phyloP scores from a whole-genome alignment of 2,888 invertebrate genomes.

The Coenonympha glycerion region DNA sequence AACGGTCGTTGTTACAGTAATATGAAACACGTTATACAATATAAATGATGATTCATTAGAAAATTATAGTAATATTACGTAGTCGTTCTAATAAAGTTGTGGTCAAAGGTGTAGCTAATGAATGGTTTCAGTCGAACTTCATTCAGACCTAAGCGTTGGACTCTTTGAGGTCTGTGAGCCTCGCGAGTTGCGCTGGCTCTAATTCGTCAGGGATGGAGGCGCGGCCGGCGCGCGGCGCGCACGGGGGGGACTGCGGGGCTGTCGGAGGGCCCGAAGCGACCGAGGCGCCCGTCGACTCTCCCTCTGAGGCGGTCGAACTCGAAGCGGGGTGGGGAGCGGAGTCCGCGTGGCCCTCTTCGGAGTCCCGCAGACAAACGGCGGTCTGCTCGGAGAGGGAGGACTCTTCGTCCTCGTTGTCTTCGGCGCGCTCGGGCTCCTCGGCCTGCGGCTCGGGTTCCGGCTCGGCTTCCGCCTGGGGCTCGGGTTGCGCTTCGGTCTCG shows the following conservation, averaged over 20 bases:
- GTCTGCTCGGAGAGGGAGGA: conserved; percentile 70
- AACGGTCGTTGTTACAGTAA: conserved; percentile 29
- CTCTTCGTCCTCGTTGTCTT: conserved; percentile 63
- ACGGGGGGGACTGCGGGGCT: conserved; percentile 75
- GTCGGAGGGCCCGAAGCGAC: conserved; percentile 74
- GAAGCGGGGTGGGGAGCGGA: conserved; percentile 76
- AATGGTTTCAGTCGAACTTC: conserved; percentile 12
- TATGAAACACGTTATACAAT: not conserved
- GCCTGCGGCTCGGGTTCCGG: conserved; percentile 31
- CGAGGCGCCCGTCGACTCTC: conserved; percentile 78
- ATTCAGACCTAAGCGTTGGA: conserved; percentile 84
- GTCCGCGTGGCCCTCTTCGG: conserved; percentile 76
- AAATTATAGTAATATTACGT: conserved; percentile 15
- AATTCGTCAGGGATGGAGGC: conserved; percentile 92
- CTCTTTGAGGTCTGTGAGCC: conserved; percentile 91
- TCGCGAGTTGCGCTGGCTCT: conserved; percentile 90
- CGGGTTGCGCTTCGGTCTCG: conserved; percentile 52
- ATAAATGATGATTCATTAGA: not conserved
- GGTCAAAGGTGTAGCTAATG: not conserved
- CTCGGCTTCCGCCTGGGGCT: conserved; percentile 43
- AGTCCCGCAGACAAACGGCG: conserved; percentile 59
- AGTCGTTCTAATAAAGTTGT: conserved; percentile 10
- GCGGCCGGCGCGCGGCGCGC: conserved; percentile 84
- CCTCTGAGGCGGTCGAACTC: conserved; percentile 81
- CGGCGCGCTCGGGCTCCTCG: conserved; percentile 37